A percentile compares a stretch with the other conserved stretches of the same genome.
Evolutionary conservation across 2,888 invertebrate species (phyloP).

Genomic region (Troilus luridus): DNA sequence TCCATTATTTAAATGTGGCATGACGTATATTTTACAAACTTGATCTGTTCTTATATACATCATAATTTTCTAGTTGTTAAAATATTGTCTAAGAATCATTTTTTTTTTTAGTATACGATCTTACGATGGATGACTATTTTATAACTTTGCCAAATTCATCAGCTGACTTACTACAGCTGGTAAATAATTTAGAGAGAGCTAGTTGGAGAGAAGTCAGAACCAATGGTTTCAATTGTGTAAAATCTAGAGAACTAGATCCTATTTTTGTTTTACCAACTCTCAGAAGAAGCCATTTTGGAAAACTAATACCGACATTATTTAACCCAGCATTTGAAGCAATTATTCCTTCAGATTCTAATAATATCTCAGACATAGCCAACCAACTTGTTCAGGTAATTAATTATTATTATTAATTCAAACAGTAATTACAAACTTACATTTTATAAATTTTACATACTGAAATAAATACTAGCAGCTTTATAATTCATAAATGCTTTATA

Average conservation of each 20-base stretch:
- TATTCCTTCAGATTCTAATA: conserved; percentile 4
- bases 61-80: not conserved
- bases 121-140: not conserved
- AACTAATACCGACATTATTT: not conserved
- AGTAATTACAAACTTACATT: not conserved
- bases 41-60: no score
- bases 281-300: not conserved
- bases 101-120: not conserved
- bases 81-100: not conserved
- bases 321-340: conserved; percentile 40
- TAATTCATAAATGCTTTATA: no score
- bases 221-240: not conserved
- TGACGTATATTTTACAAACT: no score
- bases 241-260: not conserved
- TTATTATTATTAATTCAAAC: not conserved
- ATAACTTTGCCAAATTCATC: not conserved
- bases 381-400: conserved; percentile 31
- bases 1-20: no score
- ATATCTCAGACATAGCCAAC: conserved; percentile 39
- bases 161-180: not conserved
- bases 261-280: conserved; percentile 31
- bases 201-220: conserved; percentile 39
- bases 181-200: not conserved
- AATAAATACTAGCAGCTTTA: no score
- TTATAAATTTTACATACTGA: no score